phyloP scores from a whole-genome alignment of 2,113 vertebrate species.

The Eretmochelys imbricata region DNA sequence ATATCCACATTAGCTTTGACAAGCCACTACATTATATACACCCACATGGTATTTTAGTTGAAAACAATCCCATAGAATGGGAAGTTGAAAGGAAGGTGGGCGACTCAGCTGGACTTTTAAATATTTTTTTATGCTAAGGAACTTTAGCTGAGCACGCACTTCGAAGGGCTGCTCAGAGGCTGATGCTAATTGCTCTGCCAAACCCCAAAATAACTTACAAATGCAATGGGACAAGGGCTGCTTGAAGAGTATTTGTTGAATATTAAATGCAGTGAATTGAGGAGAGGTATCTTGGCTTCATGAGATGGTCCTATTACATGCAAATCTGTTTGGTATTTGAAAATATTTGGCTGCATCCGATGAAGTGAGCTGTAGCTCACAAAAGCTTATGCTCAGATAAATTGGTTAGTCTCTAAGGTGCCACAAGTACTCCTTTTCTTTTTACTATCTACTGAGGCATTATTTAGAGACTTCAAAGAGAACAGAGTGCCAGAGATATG shows the following conservation, averaged over 20 bases:
- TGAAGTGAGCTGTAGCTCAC: too few species aligned
- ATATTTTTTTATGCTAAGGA: conserved; percentile 52
- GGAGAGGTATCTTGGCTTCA: conserved; percentile 31
- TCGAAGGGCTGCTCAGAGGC: conserved; percentile 58
- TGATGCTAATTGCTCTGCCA: conserved; percentile 55
- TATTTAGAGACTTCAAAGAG: not conserved
- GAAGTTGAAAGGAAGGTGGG: conserved; percentile 77
- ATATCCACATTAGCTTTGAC: conserved; percentile 46
- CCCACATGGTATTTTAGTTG: conserved; percentile 77
- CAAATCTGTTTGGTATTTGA: not conserved
- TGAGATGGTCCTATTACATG: not conserved
- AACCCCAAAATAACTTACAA: conserved; percentile 64
- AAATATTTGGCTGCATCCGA: not conserved
- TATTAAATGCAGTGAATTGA: conserved; percentile 23
- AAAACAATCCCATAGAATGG: conserved; percentile 68
- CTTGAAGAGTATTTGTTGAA: conserved; percentile 48
- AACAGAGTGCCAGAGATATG: fast-evolving
- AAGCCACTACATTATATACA: conserved; percentile 53
- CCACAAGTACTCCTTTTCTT: too few species aligned
- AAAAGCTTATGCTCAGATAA: too few species aligned
- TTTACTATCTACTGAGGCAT: not conserved
- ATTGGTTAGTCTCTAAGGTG: too few species aligned
- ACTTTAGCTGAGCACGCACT: conserved; percentile 74
- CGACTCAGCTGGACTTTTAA: conserved; percentile 59
- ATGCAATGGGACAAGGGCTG: conserved; percentile 55